Evolutionary conservation across 2,113 vertebrate genomes (phyloP).

Genomic region (Bubo bubo): DNA sequence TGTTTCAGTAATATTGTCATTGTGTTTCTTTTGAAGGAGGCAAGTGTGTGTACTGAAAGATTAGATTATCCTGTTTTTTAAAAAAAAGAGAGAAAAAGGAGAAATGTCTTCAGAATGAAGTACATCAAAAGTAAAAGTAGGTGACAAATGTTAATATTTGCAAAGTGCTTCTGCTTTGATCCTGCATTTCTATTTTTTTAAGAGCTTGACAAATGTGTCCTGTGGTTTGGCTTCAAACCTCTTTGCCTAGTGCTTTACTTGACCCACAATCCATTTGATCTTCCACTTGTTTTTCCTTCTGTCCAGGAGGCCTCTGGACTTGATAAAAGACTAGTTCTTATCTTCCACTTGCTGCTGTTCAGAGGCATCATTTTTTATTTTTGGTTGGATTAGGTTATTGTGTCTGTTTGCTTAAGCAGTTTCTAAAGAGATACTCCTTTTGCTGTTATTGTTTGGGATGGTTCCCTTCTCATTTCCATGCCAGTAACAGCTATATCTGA

Average conservation of each 20-base stretch:
- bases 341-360: conserved; percentile 40
- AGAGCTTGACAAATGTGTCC: conserved; percentile 82
- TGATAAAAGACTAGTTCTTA: not conserved
- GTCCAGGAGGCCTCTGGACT: conserved; percentile 33
- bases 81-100: conserved; percentile 39
- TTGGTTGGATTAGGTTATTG: not conserved
- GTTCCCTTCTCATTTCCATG: not conserved
- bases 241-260: conserved; percentile 75
- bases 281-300: conserved; percentile 64
- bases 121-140: conserved; percentile 84
- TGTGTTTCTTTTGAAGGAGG: conserved; percentile 66
- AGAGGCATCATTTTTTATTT: conserved; percentile 30
- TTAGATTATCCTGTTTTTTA: conserved; percentile 68
- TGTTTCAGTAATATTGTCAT: conserved; percentile 43
- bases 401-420: not conserved
- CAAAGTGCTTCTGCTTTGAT: conserved; percentile 83
- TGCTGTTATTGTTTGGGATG: not conserved
- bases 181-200: conserved; percentile 76
- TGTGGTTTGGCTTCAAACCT: conserved; percentile 79
- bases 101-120: conserved; percentile 72
- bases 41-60: conserved; percentile 73
- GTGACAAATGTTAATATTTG: conserved; percentile 86
- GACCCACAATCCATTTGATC: conserved; percentile 77
- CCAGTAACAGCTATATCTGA: not conserved
- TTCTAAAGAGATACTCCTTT: not conserved